Percentiles rank a stretch among this genome's conserved stretches.
These are phyloP conservation scores for Procambarus clarkii DNA, from an alignment of 1,140 invertebrate species.

Conservation along the genomic window DNA sequence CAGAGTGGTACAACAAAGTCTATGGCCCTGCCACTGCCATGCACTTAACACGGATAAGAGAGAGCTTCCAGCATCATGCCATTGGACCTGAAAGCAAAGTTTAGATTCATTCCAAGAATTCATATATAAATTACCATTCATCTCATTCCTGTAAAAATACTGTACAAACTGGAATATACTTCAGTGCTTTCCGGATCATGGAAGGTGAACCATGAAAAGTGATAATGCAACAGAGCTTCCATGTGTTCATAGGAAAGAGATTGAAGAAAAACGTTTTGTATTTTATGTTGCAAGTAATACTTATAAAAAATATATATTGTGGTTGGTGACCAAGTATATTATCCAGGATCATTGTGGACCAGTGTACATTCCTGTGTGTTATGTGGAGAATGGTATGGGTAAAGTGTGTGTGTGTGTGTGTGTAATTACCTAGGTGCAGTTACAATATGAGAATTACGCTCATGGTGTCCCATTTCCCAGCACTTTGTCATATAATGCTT, in stretches of 20 bases:
- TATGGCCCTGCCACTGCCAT: conserved; percentile 91
- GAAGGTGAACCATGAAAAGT: conserved; percentile 39
- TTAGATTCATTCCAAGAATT: neutral
- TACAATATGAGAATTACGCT: too few relatives aligned
- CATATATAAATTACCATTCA: neutral
- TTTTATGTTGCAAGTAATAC: neutral
- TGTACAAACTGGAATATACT: neutral
- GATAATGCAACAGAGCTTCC: conserved; percentile 57
- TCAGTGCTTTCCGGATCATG: conserved; percentile 13
- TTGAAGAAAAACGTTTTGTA: conserved; percentile 17
- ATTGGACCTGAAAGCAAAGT: conserved; percentile 87
- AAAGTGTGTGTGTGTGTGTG: neutral
- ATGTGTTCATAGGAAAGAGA: conserved; percentile 29
- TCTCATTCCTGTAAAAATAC: neutral
- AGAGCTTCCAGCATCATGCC: conserved; percentile 87
- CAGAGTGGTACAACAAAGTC: conserved; percentile 96
- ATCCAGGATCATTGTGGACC: conserved; percentile 47
- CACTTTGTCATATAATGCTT: too few relatives aligned
- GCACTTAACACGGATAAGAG: conserved; percentile 87
- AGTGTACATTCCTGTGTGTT: conserved; percentile 53
- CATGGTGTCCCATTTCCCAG: too few relatives aligned
- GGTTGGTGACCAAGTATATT: neutral
- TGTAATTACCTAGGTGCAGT: too few relatives aligned
- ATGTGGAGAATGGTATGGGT: conserved; percentile 4
- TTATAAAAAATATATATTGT: conserved; percentile 2